These are phyloP conservation scores for Pyrocoelia pectoralis DNA, from an alignment of 2,888 invertebrate genomes.

Conservation along the genomic window DNA sequence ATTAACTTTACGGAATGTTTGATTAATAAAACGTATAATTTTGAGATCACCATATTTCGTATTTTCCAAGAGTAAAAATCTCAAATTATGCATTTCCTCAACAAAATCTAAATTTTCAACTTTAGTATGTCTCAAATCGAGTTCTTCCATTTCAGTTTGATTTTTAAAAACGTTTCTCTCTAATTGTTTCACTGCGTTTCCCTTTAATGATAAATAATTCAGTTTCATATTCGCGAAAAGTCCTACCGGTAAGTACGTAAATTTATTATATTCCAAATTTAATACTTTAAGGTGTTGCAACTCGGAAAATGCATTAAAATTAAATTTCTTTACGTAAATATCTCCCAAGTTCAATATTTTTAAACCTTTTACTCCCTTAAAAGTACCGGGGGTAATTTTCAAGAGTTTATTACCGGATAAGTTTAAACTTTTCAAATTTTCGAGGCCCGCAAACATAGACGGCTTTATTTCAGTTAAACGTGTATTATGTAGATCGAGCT, in stretches of 20 bases:
- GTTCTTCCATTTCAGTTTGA: conserved; percentile 1
- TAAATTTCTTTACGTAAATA: background rate
- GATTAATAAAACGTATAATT: background rate
- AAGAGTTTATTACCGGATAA: background rate
- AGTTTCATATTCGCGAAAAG: background rate
- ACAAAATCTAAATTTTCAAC: background rate
- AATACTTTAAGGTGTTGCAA: background rate
- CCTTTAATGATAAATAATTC: background rate
- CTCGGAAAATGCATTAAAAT: background rate
- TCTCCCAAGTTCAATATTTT: background rate
- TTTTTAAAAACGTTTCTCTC: background rate
- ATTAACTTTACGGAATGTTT: background rate
- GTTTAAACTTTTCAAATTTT: background rate
- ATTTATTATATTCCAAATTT: background rate
- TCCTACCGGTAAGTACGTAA: background rate
- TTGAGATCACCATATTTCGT: background rate
- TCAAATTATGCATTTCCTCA: background rate
- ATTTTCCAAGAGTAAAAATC: background rate
- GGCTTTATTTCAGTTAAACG: background rate
- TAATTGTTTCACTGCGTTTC: background rate
- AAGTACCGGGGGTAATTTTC: background rate
- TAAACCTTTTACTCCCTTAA: background rate
- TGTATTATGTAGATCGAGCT: background rate
- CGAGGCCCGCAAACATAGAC: background rate
- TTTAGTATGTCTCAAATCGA: background rate